Percentiles rank a stretch among this genome's conserved stretches.
Conservation (phyloP, 2,113 vertebrate species). For the Tragelaphus strepsiceros region DNA sequence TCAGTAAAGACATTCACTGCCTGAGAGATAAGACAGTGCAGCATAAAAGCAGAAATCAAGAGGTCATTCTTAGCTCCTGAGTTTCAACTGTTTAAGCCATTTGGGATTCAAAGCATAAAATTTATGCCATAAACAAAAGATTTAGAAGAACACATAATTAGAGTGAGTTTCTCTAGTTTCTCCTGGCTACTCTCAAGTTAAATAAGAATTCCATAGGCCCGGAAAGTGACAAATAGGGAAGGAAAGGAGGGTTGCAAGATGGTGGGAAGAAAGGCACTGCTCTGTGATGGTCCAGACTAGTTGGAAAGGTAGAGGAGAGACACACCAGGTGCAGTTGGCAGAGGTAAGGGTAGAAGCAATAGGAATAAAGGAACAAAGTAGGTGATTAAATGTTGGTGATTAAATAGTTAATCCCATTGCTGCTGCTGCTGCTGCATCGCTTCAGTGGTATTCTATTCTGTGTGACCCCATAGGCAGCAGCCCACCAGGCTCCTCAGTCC, state of each 20-base stretch:
- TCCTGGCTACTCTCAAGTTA: not conserved
- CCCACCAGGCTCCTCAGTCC: too few relatives aligned
- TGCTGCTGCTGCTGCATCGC: too few relatives aligned
- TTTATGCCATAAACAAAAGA: not conserved
- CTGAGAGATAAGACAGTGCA: not conserved
- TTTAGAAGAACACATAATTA: not conserved
- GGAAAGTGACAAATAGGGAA: not conserved
- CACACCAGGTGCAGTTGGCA: rapidly evolving
- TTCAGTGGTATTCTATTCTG: too few relatives aligned
- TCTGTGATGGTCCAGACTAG: not conserved
- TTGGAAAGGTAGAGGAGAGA: too few relatives aligned
- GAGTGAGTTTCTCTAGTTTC: not conserved
- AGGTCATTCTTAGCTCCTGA: not conserved
- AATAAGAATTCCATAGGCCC: not conserved
- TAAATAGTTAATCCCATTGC: not conserved
- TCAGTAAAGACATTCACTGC: not conserved
- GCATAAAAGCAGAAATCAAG: conserved; percentile 22
- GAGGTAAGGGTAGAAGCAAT: not conserved
- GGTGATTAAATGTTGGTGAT: not conserved
- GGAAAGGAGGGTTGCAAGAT: not conserved
- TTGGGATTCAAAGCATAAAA: not conserved
- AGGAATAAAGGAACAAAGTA: not conserved
- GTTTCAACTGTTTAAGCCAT: not conserved
- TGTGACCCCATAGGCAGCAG: too few relatives aligned
- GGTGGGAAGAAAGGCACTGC: not conserved